These are phyloP conservation scores for Ostrea denselamellosa DNA, from an alignment of 1,140 invertebrate species.

Conservation along the genomic window DNA sequence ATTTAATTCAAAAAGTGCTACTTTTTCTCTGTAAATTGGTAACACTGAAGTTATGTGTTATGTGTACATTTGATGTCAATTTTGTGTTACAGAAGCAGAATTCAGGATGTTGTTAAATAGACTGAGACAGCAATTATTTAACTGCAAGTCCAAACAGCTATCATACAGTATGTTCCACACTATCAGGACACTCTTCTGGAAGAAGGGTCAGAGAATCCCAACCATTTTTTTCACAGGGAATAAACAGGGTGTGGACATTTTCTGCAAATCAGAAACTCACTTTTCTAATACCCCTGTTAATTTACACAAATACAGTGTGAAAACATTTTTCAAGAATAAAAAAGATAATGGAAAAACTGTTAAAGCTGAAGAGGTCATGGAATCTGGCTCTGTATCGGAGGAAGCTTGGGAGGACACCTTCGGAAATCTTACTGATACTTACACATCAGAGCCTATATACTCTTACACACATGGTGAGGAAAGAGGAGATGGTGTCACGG, in stretches of 20 bases:
- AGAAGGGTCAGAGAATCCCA: not conserved
- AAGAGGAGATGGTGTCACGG: not conserved
- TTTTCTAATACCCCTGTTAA: not conserved
- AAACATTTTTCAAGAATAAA: not conserved
- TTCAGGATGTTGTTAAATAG: not conserved
- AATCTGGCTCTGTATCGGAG: not conserved
- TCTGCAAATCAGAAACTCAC: not conserved
- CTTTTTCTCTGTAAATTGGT: no score
- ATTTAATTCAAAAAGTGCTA: no score
- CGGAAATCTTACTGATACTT: not conserved
- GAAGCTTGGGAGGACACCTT: conserved; percentile 2
- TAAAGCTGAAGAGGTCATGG: not conserved
- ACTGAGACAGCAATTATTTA: not conserved
- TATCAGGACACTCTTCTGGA: not conserved
- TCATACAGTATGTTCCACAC: not conserved
- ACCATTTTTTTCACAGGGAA: not conserved
- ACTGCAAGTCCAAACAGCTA: not conserved
- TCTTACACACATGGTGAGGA: not conserved
- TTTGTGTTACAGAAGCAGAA: not conserved
- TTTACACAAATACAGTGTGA: not conserved
- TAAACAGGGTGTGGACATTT: not conserved
- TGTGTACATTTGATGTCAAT: not conserved
- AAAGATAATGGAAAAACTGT: not conserved
- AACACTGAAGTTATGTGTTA: no score
- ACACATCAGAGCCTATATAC: not conserved